phyloP scores from a whole-genome alignment of 1,140 invertebrate genomes.

The Trialeurodes vaporariorum region DNA sequence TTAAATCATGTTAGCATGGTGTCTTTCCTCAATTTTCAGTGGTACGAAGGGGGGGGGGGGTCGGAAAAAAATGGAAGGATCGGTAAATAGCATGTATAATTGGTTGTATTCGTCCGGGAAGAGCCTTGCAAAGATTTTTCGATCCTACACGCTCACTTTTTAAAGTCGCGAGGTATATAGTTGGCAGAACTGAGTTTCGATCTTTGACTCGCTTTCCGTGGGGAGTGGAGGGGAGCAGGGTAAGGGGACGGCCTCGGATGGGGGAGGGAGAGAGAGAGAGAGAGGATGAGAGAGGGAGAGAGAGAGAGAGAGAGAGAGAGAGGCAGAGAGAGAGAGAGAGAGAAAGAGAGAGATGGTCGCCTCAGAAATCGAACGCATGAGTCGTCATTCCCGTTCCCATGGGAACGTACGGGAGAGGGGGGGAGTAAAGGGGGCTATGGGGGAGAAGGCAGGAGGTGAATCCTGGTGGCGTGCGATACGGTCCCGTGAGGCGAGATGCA shows the following conservation, averaged over 20 bases:
- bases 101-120: no score
- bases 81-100: no score
- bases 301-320: neutral
- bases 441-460: constrained; percentile 17
- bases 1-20: no score
- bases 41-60: no score
- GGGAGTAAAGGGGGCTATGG: constrained; percentile 24
- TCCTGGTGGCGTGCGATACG: constrained; percentile 19
- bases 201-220: neutral
- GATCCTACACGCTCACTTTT: neutral
- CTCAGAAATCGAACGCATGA: constrained; percentile 28
- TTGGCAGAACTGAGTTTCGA: neutral
- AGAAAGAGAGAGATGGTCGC: neutral
- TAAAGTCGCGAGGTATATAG: neutral
- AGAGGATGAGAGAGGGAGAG: neutral
- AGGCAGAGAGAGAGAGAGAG: neutral
- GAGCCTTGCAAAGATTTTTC: neutral
- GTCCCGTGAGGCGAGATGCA: constrained; percentile 28
- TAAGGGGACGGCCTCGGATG: neutral
- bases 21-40: no score
- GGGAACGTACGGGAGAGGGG: constrained; percentile 34
- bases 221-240: neutral
- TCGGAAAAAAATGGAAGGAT: no score
- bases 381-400: constrained; percentile 35
- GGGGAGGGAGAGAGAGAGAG: neutral